Evolutionary conservation across 1,140 invertebrate genomes (phyloP).

Genomic region (Ephestia elutella): DNA sequence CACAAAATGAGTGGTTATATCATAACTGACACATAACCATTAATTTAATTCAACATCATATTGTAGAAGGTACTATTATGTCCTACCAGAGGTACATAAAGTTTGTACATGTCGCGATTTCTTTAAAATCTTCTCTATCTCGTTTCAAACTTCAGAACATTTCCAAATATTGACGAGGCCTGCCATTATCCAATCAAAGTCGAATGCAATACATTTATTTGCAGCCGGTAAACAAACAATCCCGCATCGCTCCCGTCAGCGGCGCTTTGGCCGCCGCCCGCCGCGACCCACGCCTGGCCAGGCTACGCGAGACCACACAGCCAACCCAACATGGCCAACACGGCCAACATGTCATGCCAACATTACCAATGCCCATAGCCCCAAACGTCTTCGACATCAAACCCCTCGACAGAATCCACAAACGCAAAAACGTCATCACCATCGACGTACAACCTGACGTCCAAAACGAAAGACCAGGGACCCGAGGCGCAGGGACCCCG

Average conservation of each 20-base stretch:
- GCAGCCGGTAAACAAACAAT: constrained; percentile 47
- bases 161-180: no score
- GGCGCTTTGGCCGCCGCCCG: constrained; percentile 75
- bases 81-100: no score
- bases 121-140: no score
- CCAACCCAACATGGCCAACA: constrained; percentile 15
- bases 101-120: no score
- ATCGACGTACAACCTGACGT: constrained; percentile 48
- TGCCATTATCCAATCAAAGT: background rate
- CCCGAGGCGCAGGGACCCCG: constrained; percentile 32
- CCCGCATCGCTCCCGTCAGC: constrained; percentile 79
- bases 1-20: no score
- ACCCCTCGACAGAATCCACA: constrained; percentile 51
- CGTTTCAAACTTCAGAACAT: no score
- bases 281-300: constrained; percentile 46
- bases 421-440: constrained; percentile 65
- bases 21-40: no score
- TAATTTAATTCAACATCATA: no score
- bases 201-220: constrained; percentile 14
- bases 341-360: constrained; percentile 12
- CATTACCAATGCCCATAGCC: constrained; percentile 34
- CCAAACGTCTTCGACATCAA: constrained; percentile 62
- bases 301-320: constrained; percentile 1
- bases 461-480: constrained; percentile 13
- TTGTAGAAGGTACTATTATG: no score